Base-by-base conservation (phyloP, 2,888 invertebrate species). In the Sarcophaga carnaria region DNA sequence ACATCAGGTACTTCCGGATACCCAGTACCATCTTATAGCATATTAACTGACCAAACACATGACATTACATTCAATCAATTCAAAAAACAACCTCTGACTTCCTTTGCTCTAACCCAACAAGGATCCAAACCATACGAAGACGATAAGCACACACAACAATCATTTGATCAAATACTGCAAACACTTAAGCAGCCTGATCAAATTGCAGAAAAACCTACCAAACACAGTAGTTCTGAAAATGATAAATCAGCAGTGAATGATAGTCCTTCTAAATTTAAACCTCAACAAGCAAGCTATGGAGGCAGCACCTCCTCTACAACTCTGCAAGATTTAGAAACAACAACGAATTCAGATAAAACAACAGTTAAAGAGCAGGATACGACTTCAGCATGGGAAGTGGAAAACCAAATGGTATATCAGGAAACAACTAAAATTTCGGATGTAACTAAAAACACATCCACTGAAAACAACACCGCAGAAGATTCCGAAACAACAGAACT, bases 111-210 rank as follows among this genome's bases (percentile, higher is more conserved):
- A 3, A 80, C 22, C 0, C 72, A 78, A 45, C 69, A 71, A 17
- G 22, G 8, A 63, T 66, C 47, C 22, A 85, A 69, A 12, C 76
- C 83, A 37, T 83, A 14, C 6, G 89, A 91, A 2, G 90, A 91
- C 3, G 92, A 91, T 80, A 88, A 90, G 8, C 88, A 90, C 54
- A 90, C 92, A 5, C 90, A 92, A 76, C 86, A 91, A 3, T 93
- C 93, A 0, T 91, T 93, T 89, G 92, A 93, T 87, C 92, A 93
- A 89, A 93, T 93, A 45, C 90, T 93, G 62, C 91, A 92, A 74
- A 91, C 91, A 6, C 89, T 93, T 0, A 92, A 92, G 27, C 20
- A 72, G 67, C 88, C 27, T 17, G 63, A 63, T 49, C 85, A 17
- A 89, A 66, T 69, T 4, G 2, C 69, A 14, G 71, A 85, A 14